A percentile compares a stretch with the other conserved stretches of the same genome.
Evolutionary conservation across 2,888 invertebrate species (phyloP).

Genomic region (Stenolophus ochropezus): DNA sequence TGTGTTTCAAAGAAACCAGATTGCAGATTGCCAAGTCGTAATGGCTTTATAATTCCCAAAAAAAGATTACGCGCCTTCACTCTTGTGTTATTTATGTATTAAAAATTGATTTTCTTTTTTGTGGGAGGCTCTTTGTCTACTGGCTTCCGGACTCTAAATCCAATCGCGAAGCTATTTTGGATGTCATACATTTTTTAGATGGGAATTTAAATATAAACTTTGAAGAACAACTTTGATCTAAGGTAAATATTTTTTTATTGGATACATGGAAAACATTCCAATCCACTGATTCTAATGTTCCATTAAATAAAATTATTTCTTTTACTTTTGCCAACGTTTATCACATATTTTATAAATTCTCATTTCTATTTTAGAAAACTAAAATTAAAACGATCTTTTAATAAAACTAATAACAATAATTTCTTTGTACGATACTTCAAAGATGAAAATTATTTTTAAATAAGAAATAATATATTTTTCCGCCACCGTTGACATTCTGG

Average conservation of each 20-base stretch:
- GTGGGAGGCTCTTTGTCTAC: background rate
- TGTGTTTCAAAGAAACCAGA: constrained; percentile 52
- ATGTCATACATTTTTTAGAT: background rate
- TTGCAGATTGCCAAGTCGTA: constrained; percentile 47
- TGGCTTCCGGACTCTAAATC: constrained; percentile 17
- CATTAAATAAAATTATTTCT: background rate
- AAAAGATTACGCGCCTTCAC: constrained; percentile 29
- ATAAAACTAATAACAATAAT: too few relatives aligned
- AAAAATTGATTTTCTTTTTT: constrained; percentile 47
- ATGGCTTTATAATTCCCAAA: constrained; percentile 56
- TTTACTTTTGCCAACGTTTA: too few relatives aligned
- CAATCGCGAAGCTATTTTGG: background rate
- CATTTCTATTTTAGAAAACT: too few relatives aligned
- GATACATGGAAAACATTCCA: background rate
- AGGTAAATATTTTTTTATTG: background rate
- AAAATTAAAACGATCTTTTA: too few relatives aligned
- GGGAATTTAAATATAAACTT: background rate
- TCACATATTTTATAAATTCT: too few relatives aligned
- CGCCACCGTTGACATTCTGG: too few relatives aligned
- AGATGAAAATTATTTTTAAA: too few relatives aligned
- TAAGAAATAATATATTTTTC: too few relatives aligned
- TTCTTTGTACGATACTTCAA: too few relatives aligned
- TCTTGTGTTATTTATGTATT: constrained; percentile 38
- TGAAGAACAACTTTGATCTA: background rate
- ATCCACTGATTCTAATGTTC: background rate